Base-by-base conservation (phyloP, 2,113 vertebrate genomes). In the Coracopsis vasa region DNA sequence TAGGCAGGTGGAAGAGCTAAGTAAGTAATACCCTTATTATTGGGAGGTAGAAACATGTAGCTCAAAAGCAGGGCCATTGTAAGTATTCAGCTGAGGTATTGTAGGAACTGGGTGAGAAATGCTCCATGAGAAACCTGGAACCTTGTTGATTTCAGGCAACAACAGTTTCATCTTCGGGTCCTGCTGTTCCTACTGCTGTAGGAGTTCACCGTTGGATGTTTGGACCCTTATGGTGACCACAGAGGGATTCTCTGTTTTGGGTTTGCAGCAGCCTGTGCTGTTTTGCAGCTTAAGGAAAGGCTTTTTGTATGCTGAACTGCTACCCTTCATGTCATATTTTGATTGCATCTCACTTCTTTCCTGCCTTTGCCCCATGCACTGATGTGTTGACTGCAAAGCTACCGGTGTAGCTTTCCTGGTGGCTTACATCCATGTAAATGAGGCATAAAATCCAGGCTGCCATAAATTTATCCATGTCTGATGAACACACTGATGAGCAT, bases 211-310 rank as follows among this genome's bases (percentile, higher is more conserved):
- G 0, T 7, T 64, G 35, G 29, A 70, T 54, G 19, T 47, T n/a
- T 0, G 0, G 7, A 88, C 45, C 39, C 42, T 54, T 41, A 9
- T 6, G 14, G 27, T 0, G 50, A 64, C 8, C 28, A n/a, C 0
- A 74, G 39, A 61, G 21, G 14, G 25, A 78, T 73, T 84, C 37
- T 80, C 42, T 67, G 1, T 27, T 78, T 41, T 60, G 50, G 29
- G 5, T 86, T 80, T 91, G 33, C 11, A 80, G 33, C 37, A 83
- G 23, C 25, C 42, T 77, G 19, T 48, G 53, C 9, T 85, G 21
- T 67, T 93, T 77, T 80, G 48, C n/a, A 82, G 28, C 4, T 24
- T 24, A 58, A 80, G 8, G 29, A 18, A 54, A 54, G 16, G 33
- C 0, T 54, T 91, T 91, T 20, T 45, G 19, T 60, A 71, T 16